Percentiles rank a stretch among this genome's conserved stretches.
phyloP scores from a whole-genome alignment of 2,888 invertebrate genomes.

The Microctonus brassicae region DNA sequence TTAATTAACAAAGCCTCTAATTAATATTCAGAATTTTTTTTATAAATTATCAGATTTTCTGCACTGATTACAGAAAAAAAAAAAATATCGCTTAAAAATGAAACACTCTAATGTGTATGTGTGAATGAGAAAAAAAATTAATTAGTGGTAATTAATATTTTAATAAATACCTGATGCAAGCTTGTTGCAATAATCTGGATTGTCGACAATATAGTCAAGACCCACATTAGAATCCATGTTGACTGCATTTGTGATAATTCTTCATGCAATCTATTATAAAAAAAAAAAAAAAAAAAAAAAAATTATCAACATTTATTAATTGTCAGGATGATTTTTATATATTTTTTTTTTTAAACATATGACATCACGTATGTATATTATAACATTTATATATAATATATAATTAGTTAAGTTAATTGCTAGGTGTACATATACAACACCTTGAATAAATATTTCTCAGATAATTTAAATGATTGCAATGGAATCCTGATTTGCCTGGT shows the following conservation, averaged over 20 bases:
- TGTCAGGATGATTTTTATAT: no score
- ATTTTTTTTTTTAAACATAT: not conserved
- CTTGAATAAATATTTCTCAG: conserved; percentile 13
- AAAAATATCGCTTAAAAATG: no score
- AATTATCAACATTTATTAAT: not conserved
- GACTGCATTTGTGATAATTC: conserved; percentile 61
- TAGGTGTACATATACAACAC: conserved; percentile 10
- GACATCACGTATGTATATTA: not conserved
- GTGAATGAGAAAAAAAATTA: no score
- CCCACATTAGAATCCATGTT: conserved; percentile 93
- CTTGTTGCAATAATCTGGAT: conserved; percentile 91
- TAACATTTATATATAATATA: no score
- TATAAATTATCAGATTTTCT: conserved; percentile 76
- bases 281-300: not conserved
- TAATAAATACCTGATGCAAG: conserved; percentile 80
- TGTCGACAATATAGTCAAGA: conserved; percentile 94
- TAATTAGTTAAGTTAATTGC: conserved; percentile 10
- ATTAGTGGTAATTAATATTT: conserved; percentile 40
- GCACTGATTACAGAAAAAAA: not conserved
- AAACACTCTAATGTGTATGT: no score
- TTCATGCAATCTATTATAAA: conserved; percentile 51
- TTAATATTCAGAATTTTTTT: no score
- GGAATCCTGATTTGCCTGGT: no score
- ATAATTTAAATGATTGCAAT: conserved; percentile 23
- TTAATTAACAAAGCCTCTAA: no score